Base-by-base conservation (phyloP, 2,113 vertebrate genomes). In the Oreochromis niloticus region DNA sequence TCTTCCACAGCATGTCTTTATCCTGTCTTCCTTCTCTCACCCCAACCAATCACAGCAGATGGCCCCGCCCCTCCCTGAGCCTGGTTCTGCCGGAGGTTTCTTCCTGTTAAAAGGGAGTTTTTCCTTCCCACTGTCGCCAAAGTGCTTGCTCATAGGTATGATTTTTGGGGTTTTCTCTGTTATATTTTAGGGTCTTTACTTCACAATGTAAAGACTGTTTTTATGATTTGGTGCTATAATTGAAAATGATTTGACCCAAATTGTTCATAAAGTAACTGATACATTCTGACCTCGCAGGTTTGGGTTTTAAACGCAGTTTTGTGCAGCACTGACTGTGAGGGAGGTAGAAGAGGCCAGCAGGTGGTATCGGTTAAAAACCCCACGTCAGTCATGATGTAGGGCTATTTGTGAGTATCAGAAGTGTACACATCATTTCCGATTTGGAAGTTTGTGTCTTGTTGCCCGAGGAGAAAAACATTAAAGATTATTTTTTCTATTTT, bases 351-450 rank as follows among this genome's bases (percentile, higher is more conserved):
- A 41, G n/a, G 36, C 0, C 6, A 71, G 24, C 34, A 24, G n/a
- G 11, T 71, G 11, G 39, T 71, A 43, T 4, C 1, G 5, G 19
- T 24, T 43, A 43, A 41, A 16, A 43, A 71, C 12, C 14, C 46
- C 46, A 48, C 46, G 6, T 17, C 66, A 71, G 66, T 41, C 36
- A 43, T 24, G n/a, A 71, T 2, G 12, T 22, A 0, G 0, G 11
- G 63, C 6, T 68, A 9, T 68, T 41, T 24, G 66, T 71, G 36
- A 43, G 66, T 43, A 71, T 71, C 0, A 10, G 39, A 73, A 27
- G 68, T 73, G 7, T 46, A 1, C 3, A 13, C 22, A 6, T 73
- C 66, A 73, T 71, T 43, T 43, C 5, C 7, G 1, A 73, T 73
- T 46, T 55, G 52, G n/a, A 56, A 24, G 22, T 24, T 75, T 17